Evolutionary conservation across 2,888 invertebrate genomes (phyloP).

Genomic region (Chrysotoxum bicinctum): DNA sequence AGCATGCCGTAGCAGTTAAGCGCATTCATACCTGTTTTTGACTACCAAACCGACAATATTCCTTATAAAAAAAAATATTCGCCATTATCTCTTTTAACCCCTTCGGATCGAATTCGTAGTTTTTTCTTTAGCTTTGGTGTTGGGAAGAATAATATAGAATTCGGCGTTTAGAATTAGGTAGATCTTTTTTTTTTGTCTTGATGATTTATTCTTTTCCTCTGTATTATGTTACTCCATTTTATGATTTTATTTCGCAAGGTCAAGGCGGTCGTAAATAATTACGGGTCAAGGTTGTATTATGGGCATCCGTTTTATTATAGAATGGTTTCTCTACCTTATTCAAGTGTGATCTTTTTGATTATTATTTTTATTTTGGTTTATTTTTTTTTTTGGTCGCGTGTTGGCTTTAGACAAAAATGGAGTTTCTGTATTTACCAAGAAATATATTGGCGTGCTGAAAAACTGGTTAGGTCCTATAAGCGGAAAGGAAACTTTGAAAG

Average conservation of each 20-base stretch:
- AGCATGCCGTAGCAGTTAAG: background rate
- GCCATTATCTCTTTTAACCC: background rate
- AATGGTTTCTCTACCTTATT: background rate
- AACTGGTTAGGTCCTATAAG: background rate
- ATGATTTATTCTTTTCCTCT: slow-evolving; percentile 7
- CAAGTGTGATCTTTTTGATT: background rate
- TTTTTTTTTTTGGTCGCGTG: slow-evolving; percentile 43
- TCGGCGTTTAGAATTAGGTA: background rate
- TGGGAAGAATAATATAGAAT: background rate
- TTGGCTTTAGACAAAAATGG: background rate
- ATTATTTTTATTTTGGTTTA: background rate
- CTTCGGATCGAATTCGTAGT: background rate
- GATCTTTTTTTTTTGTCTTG: background rate
- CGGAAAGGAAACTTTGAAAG: background rate
- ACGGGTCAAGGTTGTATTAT: slow-evolving; percentile 56
- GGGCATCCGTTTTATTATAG: slow-evolving; percentile 1
- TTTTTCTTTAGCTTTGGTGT: background rate
- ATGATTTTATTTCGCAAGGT: slow-evolving; percentile 44
- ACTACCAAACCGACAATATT: background rate
- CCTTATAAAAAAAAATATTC: background rate
- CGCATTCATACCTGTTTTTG: slow-evolving; percentile 38
- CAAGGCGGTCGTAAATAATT: slow-evolving; percentile 57
- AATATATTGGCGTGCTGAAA: slow-evolving; percentile 30
- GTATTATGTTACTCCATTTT: slow-evolving; percentile 27
- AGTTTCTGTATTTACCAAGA: slow-evolving; percentile 10